These are phyloP conservation scores for Heteronetta atricapilla DNA, from an alignment of 2,113 vertebrate species.

Conservation along the genomic window DNA sequence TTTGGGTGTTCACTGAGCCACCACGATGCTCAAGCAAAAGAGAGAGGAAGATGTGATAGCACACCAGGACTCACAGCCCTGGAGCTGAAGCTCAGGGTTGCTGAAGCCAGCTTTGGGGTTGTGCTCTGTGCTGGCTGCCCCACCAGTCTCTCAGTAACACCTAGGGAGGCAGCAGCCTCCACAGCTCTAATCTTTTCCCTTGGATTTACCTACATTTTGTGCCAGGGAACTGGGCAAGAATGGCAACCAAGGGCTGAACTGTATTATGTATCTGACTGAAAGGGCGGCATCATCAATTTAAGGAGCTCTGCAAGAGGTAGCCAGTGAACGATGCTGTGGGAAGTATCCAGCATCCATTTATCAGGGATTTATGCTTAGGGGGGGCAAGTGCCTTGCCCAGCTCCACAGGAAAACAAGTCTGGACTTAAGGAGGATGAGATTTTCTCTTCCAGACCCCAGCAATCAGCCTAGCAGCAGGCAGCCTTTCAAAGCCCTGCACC, in stretches of 20 bases:
- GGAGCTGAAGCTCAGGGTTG: not conserved
- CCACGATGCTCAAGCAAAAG: not conserved
- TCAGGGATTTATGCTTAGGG: not conserved
- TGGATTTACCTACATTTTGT: not conserved
- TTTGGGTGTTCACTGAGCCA: not conserved
- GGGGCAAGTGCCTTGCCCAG: not conserved
- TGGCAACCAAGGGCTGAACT: not conserved
- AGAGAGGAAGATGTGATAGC: not conserved
- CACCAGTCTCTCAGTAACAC: not conserved
- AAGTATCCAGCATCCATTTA: not conserved
- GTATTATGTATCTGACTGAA: not conserved
- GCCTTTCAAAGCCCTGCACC: not conserved
- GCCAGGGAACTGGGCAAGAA: not conserved
- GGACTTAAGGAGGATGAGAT: not conserved
- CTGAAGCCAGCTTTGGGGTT: not conserved
- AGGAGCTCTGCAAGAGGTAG: not conserved
- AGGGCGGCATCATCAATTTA: not conserved
- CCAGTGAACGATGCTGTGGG: fast-evolving
- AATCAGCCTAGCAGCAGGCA: not conserved
- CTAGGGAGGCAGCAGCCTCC: not conserved
- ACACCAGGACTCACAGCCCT: not conserved
- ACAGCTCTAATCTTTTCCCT: not conserved
- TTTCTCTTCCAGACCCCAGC: not conserved
- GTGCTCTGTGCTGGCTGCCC: not conserved
- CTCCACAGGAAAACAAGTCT: not conserved